Evolutionary conservation across 2,113 vertebrate species (phyloP).

Genomic region (Acanthochromis polyacanthus): DNA sequence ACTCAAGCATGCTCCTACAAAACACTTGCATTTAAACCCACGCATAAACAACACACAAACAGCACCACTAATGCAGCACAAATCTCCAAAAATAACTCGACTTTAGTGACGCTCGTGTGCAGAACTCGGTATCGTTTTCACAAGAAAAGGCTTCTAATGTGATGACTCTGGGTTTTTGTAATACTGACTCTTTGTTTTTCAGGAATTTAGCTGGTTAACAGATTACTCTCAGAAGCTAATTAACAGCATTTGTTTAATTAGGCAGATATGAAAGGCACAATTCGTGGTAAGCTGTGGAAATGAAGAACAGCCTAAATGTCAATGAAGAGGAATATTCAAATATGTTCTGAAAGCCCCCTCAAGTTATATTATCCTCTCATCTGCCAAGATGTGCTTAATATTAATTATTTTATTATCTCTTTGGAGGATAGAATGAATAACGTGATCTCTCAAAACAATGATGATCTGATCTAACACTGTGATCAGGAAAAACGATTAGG

Average conservation of each 20-base stretch:
- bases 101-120: background rate
- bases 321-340: constrained; percentile 22
- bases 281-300: constrained; percentile 14
- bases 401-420: constrained; percentile 12
- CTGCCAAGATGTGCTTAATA: background rate
- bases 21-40: constrained; percentile 49
- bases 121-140: background rate
- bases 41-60: background rate
- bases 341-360: constrained; percentile 1
- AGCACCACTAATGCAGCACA: constrained; percentile 8
- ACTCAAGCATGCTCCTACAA: constrained; percentile 35
- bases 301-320: constrained; percentile 2
- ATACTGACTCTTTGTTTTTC: constrained; percentile 30
- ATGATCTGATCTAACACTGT: background rate
- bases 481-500: background rate
- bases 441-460: background rate
- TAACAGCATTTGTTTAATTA: constrained; percentile 50
- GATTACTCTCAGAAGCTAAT: constrained; percentile 41
- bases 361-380: constrained; percentile 14
- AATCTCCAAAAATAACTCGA: constrained; percentile 3
- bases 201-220: constrained; percentile 21
- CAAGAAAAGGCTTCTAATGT: constrained; percentile 19
- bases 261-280: constrained; percentile 38
- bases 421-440: background rate
- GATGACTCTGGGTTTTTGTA: background rate